Evolutionary conservation across 2,888 invertebrate genomes (phyloP).

Genomic region (Lymantria monacha): DNA sequence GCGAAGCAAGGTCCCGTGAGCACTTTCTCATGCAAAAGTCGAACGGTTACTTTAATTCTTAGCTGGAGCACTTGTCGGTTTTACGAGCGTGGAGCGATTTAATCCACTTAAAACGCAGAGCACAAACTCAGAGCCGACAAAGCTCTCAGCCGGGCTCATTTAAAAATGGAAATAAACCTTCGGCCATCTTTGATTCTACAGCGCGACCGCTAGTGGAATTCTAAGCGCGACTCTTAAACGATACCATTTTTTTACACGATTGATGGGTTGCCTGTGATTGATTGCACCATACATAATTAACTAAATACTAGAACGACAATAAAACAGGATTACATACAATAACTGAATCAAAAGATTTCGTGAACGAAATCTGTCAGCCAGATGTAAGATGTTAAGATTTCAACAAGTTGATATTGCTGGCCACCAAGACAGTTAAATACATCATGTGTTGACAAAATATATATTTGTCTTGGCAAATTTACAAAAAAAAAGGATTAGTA

Average conservation of each 20-base stretch:
- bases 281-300: slow-evolving; percentile 20
- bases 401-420: slow-evolving; percentile 14
- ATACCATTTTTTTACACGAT: slow-evolving; percentile 60
- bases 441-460: slow-evolving; percentile 17
- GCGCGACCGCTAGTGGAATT: slow-evolving; percentile 73
- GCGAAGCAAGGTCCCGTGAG: slow-evolving; percentile 66
- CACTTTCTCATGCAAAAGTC: slow-evolving; percentile 82
- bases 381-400: slow-evolving; percentile 16
- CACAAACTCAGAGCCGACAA: slow-evolving; percentile 80
- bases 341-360: neutral
- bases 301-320: slow-evolving; percentile 10
- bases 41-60: slow-evolving; percentile 82
- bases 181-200: slow-evolving; percentile 79
- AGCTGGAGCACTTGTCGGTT: slow-evolving; percentile 80
- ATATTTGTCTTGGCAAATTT: slow-evolving; percentile 23
- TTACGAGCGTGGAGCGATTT: slow-evolving; percentile 82
- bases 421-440: slow-evolving; percentile 13
- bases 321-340: neutral
- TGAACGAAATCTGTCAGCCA: slow-evolving; percentile 8
- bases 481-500: neutral
- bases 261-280: slow-evolving; percentile 31
- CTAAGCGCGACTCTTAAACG: slow-evolving; percentile 69
- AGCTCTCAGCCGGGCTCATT: slow-evolving; percentile 82
- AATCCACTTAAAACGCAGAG: slow-evolving; percentile 83
- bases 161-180: slow-evolving; percentile 82